Percentiles rank a stretch among this genome's conserved stretches.
These are phyloP conservation scores for Dinothrombium tinctorium DNA, from an alignment of 1,140 invertebrate species.

Conservation along the genomic window DNA sequence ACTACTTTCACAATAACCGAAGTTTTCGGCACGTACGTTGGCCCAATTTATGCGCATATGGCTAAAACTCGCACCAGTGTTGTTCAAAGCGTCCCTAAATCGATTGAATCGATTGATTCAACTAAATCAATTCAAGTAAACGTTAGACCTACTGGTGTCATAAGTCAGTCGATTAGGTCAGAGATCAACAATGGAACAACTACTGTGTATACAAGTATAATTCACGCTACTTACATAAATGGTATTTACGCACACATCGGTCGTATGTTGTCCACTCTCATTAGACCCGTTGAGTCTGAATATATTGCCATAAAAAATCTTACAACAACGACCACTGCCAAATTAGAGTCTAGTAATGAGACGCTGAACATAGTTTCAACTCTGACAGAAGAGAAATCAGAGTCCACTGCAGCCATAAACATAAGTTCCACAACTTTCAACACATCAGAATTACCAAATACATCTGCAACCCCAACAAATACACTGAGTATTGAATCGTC, in stretches of 20 bases:
- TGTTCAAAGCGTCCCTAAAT: too few relatives aligned
- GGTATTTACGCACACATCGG: slow-evolving; percentile 64
- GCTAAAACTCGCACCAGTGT: slow-evolving; percentile 12
- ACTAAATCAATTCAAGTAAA: neutral
- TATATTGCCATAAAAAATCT: too few relatives aligned
- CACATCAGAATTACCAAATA: neutral
- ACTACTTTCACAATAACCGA: slow-evolving; percentile 21
- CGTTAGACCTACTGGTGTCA: slow-evolving; percentile 32
- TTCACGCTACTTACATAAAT: slow-evolving; percentile 59
- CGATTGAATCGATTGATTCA: neutral
- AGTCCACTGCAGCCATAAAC: too few relatives aligned
- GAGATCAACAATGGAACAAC: slow-evolving; percentile 74
- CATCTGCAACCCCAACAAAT: too few relatives aligned
- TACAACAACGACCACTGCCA: too few relatives aligned
- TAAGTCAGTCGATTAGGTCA: slow-evolving; percentile 62
- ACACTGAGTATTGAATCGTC: too few relatives aligned
- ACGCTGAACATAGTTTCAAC: too few relatives aligned
- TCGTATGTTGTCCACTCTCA: slow-evolving; percentile 27
- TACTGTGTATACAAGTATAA: slow-evolving; percentile 66
- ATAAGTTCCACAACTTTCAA: neutral
- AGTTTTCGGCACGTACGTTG: slow-evolving; percentile 22
- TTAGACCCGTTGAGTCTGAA: too few relatives aligned
- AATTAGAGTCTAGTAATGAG: too few relatives aligned
- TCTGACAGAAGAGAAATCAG: too few relatives aligned
- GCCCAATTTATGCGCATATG: slow-evolving; percentile 27